Evolutionary conservation across 2,113 vertebrate genomes (phyloP), one percentile per base, ranked within the genome.

Genomic region (Pollimyrus isidori): DNA sequence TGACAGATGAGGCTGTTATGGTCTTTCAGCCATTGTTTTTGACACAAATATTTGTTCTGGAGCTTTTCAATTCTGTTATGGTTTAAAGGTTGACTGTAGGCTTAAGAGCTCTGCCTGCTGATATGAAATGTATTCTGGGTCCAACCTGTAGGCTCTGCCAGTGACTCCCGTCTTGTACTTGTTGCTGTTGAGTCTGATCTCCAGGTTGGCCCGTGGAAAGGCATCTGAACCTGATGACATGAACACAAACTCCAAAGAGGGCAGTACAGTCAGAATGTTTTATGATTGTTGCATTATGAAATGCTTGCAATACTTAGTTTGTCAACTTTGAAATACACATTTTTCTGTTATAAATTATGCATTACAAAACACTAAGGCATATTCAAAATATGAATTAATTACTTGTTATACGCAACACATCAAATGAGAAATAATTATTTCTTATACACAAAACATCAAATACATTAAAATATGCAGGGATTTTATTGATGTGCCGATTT

Each of bases 11-110:
- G 19, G 45, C 89, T 35, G 84, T 87, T 89, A 87, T 73, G 62
- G 62, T 89, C 84, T 89, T 89, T 52, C 62, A 87, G 85, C 45
- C 89, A 39, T 80, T 89, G 84, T 89, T 89, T 85, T 89, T 89
- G 89, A 89, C 83, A 87, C 58, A 89, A 87, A 89, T 62, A 89
- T 89, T 89, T 89, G 89, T 89, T 86, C 53, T 80, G 89, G 85
- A 89, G 56, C 26, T 87, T 73, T 89, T 87, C 84, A 69, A 49
- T 76, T 87, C 58, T 89, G 62, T 76, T 87, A 76, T 89, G 89
- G 46, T 89, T 89, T 89, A 73, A 73, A 89, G 89, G 82, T 87
- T 87, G 65, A 58, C 84, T 87, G 30, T 76, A 26, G 65, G 89
- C 58, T 89, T 50, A 39, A 52, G 48, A 49, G 56, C 56, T 52